phyloP scores from a whole-genome alignment of 2,797 vertebrate species.

The Pangasius mekongensis region DNA sequence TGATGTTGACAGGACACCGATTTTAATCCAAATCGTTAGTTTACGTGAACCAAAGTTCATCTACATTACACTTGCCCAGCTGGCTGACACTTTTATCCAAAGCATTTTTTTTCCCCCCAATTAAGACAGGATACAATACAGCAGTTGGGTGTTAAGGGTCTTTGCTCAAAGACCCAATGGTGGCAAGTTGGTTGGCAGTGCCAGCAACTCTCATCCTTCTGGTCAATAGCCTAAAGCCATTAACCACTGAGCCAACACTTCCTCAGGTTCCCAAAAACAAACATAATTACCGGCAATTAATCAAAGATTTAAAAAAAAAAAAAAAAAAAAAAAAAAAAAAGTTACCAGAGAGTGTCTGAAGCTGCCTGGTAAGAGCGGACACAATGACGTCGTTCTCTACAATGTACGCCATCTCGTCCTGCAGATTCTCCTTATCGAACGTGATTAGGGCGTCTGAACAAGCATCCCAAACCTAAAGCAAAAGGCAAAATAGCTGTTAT shows the following conservation, averaged over 20 bases:
- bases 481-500: constrained; percentile 58
- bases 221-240: neutral
- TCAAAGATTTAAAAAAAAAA: constrained; percentile 42
- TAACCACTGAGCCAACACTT: neutral
- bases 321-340: neutral
- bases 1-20: constrained; percentile 23
- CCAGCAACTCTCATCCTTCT: neutral
- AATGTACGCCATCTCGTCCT: constrained; percentile 92
- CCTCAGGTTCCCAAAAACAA: constrained; percentile 12
- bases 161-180: neutral
- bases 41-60: constrained; percentile 9
- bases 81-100: neutral
- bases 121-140: neutral
- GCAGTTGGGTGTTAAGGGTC: neutral
- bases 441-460: constrained; percentile 97
- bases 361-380: constrained; percentile 88
- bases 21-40: neutral
- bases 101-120: neutral
- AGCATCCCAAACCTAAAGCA: constrained; percentile 90
- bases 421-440: constrained; percentile 93
- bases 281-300: constrained; percentile 22
- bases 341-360: constrained; percentile 86
- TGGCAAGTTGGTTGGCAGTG: neutral
- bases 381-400: constrained; percentile 95
- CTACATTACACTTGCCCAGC: neutral